Conservation (phyloP, 2,113 vertebrate species). For the Neotoma lepida region DNA sequence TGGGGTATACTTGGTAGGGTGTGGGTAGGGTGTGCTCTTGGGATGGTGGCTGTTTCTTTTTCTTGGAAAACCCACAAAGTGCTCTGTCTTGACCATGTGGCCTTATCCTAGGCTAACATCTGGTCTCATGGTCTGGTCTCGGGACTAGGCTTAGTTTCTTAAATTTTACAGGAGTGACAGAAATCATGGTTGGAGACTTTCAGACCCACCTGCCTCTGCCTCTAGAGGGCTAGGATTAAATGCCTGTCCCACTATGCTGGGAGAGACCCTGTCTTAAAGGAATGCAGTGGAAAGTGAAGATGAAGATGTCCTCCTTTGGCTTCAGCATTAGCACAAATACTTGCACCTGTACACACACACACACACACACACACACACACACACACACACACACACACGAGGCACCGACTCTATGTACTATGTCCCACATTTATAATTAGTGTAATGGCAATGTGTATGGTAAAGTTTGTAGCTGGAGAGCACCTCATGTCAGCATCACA, state of each 20-base stretch:
- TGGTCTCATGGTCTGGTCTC: too few species aligned
- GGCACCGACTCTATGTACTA: neutral
- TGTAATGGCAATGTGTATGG: rapidly evolving
- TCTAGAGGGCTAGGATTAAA: neutral
- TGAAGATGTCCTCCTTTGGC: neutral
- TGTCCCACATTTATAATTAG: neutral
- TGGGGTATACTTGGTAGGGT: too few species aligned
- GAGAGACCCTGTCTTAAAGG: neutral
- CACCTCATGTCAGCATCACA: neutral
- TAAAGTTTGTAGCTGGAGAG: neutral
- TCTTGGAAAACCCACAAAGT: too few species aligned
- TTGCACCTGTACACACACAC: neutral
- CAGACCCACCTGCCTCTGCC: neutral
- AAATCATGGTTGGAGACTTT: too few species aligned
- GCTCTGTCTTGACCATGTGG: too few species aligned
- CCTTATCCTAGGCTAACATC: too few species aligned
- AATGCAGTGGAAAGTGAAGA: neutral
- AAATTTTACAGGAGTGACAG: too few species aligned
- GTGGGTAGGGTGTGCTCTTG: too few species aligned
- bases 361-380: neutral
- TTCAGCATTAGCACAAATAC: neutral
- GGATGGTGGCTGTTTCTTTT: too few species aligned
- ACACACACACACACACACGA: neutral
- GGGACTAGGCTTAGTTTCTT: too few species aligned
- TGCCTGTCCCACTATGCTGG: neutral